These are phyloP conservation scores for Acrocephalus arundinaceus DNA, from an alignment of 2,113 vertebrate genomes.

Conservation along the genomic window DNA sequence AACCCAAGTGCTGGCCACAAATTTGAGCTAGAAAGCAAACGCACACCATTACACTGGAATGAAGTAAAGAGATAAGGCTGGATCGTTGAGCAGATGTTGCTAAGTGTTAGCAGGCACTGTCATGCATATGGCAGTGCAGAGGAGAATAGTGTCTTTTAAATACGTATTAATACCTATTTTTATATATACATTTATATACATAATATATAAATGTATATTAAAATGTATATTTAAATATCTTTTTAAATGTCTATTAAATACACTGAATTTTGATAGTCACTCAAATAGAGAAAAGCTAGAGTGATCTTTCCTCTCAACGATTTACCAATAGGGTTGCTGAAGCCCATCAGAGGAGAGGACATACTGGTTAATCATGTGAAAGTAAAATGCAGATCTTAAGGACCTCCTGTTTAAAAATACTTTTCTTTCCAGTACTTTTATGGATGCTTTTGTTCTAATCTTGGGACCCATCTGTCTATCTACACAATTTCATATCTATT, in stretches of 20 bases:
- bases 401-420: neutral
- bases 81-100: neutral
- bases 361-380: neutral
- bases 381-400: neutral
- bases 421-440: neutral
- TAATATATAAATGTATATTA: neutral
- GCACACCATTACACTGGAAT: neutral
- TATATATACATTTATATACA: neutral
- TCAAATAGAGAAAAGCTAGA: neutral
- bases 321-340: neutral
- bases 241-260: neutral
- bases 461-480: constrained; percentile 15
- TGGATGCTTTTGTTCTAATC: constrained; percentile 4
- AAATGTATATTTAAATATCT: neutral
- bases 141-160: neutral
- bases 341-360: neutral
- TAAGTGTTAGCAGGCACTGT: neutral
- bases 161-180: neutral
- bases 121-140: neutral
- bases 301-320: neutral
- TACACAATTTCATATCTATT: constrained; percentile 31
- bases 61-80: neutral
- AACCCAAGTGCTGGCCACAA: neutral
- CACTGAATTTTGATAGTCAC: neutral
- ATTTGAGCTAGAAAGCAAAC: neutral